Evolutionary conservation across 1,140 invertebrate genomes (phyloP), one percentile per base, ranked within the genome.

Genomic region (Contarinia nasturtii): DNA sequence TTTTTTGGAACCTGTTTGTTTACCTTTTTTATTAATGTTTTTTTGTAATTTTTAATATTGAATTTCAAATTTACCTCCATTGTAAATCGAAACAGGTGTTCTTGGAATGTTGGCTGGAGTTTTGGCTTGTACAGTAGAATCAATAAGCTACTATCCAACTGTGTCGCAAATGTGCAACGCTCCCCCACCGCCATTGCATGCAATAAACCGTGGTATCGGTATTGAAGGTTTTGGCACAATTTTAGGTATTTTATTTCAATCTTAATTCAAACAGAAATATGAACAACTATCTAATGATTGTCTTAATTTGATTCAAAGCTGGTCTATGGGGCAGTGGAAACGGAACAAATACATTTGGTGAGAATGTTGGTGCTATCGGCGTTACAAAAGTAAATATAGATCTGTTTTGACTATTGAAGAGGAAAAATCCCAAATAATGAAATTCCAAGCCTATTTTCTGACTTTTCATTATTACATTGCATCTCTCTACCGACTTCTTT

Each of bases 321-420:
- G 87, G 86, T 0, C 64, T 86, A 1, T 82, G 82, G 74, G 86
- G 86, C 2, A 81, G 71, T 57, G 83, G 80, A 4, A 88, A 88
- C 55, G 87, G 85, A 2, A 87, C 86, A 2, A 89, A 88, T 49
- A 89, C 85, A 0, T 90, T 86, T 55, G 80, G 80, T 15, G 84
- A 88, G 64, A 93, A 93, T 61, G 84, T 93, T 40, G 87, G 86
- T 4, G 86, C 85, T 11, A 89, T 93, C 49, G 86, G 86, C 43
- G 74, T 77, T 7, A 77, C 75, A 2, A 77, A 76, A 63, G 74
- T 75, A 54, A 47, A 40, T 11, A 33, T 27, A 15, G 18, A 7
- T 7, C 36, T 20, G 44, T n/a, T 50, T 21, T 49, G 18, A 50
- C 11, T 10, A 14, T n/a, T n/a, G n/a, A n/a, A n/a, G n/a, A n/a